Evolutionary conservation across 2,888 invertebrate species (phyloP), one percentile per base, ranked within the genome.

Genomic region (Hermaeophaga mercurialis): DNA sequence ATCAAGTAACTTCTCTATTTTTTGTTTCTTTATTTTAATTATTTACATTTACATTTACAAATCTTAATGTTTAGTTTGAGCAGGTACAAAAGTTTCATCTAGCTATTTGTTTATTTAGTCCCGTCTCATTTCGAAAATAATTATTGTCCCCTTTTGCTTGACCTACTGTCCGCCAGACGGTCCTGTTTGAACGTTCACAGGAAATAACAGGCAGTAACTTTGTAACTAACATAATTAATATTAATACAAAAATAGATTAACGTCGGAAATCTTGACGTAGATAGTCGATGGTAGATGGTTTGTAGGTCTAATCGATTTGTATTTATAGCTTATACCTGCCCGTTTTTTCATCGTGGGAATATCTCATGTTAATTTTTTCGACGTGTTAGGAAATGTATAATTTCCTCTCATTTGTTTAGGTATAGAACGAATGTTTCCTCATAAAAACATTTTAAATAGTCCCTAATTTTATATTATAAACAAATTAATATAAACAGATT

Each of bases 321-420:
- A 48, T 48, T 48, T 48, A 48, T 48, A 48, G 49, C 28, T 28
- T 39, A 34, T 53, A 44, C 41, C 47, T 57, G 39, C 26, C 24
- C 19, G 41, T 34, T 50, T 50, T 46, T 52, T 46, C 50, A 56
- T 50, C 52, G 56, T 57, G 56, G 52, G 56, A 57, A 57, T 45
- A 41, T 33, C 15, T 57, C 41, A 47, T 47, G 24, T 45, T 50
- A 12, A 52, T 45, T 39, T 48, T 48, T 48, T 48, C 8, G 14
- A 22, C 24, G 3, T n/a, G 34, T 34, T 47, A 34, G 47, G 48
- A 48, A 48, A 48, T 38, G 48, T 26, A 31, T 48, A 48, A 48
- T 49, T 49, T 39, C 39, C 28, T 49, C n/a, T n/a, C n/a, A n/a
- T n/a, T n/a, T n/a, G n/a, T n/a, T n/a, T n/a, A n/a, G n/a, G n/a